These are phyloP conservation scores for Proisotoma minuta DNA, from an alignment of 2,888 invertebrate species.

Conservation along the genomic window DNA sequence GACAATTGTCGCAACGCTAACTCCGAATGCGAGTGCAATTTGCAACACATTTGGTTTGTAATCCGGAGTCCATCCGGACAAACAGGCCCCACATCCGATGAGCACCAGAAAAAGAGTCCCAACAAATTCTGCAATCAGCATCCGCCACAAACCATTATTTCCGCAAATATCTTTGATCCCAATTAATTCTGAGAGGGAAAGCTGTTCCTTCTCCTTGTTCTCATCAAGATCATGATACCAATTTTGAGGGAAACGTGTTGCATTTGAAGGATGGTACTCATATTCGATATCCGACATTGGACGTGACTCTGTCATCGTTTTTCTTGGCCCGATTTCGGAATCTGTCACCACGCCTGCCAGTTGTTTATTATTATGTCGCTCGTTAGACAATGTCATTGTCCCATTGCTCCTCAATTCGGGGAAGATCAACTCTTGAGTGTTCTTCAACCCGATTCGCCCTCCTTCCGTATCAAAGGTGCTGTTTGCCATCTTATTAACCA, in stretches of 20 bases:
- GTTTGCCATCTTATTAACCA: constrained; percentile 1
- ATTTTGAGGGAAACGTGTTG: too few relatives aligned
- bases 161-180: constrained; percentile 74
- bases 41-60: constrained; percentile 59
- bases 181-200: constrained; percentile 59
- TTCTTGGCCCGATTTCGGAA: too few relatives aligned
- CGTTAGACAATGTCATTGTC: too few relatives aligned
- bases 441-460: too few relatives aligned
- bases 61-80: constrained; percentile 52
- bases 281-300: too few relatives aligned
- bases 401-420: too few relatives aligned
- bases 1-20: constrained; percentile 75
- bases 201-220: neutral
- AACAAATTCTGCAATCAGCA: constrained; percentile 77
- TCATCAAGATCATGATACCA: too few relatives aligned
- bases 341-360: too few relatives aligned
- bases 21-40: constrained; percentile 78
- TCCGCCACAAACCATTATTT: constrained; percentile 72
- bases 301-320: too few relatives aligned
- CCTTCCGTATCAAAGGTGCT: neutral
- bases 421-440: neutral
- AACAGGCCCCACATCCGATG: constrained; percentile 77
- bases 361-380: too few relatives aligned
- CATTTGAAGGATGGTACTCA: constrained; percentile 9
- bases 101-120: constrained; percentile 82